Evolutionary conservation across 2,888 invertebrate species (phyloP).

Genomic region (Fissipunctia ypsillon): DNA sequence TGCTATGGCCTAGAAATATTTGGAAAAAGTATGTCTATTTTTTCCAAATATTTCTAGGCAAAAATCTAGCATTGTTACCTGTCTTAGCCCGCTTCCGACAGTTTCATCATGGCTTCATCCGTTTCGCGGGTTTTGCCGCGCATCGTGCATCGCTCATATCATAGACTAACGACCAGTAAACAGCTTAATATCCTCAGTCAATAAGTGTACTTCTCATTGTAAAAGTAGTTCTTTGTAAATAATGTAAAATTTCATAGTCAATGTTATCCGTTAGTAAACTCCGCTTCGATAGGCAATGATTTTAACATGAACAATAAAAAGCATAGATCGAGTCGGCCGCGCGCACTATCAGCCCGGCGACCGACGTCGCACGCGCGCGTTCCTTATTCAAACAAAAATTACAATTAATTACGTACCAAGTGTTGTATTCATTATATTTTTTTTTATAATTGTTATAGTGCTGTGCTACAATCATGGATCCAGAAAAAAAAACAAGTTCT

Average conservation of each 20-base stretch:
- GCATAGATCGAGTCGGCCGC: slow-evolving; percentile 71
- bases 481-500: slow-evolving; percentile 79
- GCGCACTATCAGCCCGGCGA: slow-evolving; percentile 79
- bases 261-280: slow-evolving; percentile 66
- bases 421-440: slow-evolving; percentile 40
- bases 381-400: slow-evolving; percentile 65
- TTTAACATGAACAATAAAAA: slow-evolving; percentile 83
- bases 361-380: slow-evolving; percentile 74
- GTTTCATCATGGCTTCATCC: not conserved
- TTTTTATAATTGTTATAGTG: slow-evolving; percentile 42
- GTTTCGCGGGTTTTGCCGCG: not conserved
- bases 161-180: slow-evolving; percentile 24
- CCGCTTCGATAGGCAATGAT: slow-evolving; percentile 68
- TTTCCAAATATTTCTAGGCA: not conserved
- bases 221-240: slow-evolving; percentile 46
- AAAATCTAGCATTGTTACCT: not conserved
- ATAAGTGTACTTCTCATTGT: slow-evolving; percentile 32
- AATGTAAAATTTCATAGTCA: slow-evolving; percentile 30
- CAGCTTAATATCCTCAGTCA: slow-evolving; percentile 10
- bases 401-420: slow-evolving; percentile 60
- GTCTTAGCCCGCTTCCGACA: not conserved
- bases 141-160: slow-evolving; percentile 5
- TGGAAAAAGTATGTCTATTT: too few relatives aligned
- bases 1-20: not conserved
- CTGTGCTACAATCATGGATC: slow-evolving; percentile 79